phyloP scores from a whole-genome alignment of 2,888 invertebrate species.

The Pemphredon lugubris region DNA sequence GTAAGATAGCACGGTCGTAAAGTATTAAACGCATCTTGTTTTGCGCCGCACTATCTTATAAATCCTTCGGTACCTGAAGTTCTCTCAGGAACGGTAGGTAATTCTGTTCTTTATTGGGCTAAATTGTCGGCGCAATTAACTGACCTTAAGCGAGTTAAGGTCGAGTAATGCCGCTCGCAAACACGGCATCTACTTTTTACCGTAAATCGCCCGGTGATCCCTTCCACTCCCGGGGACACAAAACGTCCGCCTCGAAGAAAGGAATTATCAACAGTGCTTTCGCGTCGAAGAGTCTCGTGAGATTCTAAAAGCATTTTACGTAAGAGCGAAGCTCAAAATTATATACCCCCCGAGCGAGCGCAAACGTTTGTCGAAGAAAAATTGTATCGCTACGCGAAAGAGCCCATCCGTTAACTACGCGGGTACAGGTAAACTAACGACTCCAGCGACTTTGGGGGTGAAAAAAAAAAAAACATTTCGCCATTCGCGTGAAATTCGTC shows the following conservation, averaged over 20 bases:
- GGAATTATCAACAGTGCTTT: slow-evolving; percentile 6
- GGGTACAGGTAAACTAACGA: too few species aligned
- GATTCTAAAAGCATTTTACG: neutral
- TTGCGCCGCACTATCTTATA: slow-evolving; percentile 12
- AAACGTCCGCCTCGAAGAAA: neutral
- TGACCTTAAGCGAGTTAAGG: slow-evolving; percentile 20
- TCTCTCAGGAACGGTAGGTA: slow-evolving; percentile 20
- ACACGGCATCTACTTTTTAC: slow-evolving; percentile 19
- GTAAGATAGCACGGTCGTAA: slow-evolving; percentile 14
- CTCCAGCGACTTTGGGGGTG: too few species aligned
- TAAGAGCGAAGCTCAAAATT: too few species aligned
- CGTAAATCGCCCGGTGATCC: slow-evolving; percentile 5
- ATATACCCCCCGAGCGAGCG: too few species aligned
- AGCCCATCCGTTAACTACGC: too few species aligned
- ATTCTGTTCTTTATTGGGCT: slow-evolving; percentile 34
- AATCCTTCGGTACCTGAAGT: slow-evolving; percentile 25
- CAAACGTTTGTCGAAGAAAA: too few species aligned
- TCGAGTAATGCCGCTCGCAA: slow-evolving; percentile 23
- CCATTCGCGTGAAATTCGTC: too few species aligned
- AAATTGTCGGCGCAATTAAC: slow-evolving; percentile 44
- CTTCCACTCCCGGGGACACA: neutral
- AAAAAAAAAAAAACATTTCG: too few species aligned
- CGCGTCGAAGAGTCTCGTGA: neutral
- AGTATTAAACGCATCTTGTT: slow-evolving; percentile 20
- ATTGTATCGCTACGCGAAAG: too few species aligned